Evolutionary conservation across 2,888 invertebrate genomes (phyloP), one percentile per base, ranked within the genome.

Genomic region (Polymixis lichenea): DNA sequence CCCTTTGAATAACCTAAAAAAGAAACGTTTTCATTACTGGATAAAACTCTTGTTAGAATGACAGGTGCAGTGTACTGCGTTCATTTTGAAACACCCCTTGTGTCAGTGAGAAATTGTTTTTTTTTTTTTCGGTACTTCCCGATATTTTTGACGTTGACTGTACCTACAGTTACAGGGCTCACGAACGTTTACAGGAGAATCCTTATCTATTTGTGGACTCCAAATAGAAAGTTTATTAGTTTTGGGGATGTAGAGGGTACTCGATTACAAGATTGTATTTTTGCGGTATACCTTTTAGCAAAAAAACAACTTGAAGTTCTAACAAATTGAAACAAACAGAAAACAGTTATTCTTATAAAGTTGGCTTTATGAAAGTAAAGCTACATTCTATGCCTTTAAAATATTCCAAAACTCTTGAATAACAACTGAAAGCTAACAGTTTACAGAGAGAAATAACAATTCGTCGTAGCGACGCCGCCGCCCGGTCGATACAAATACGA

Each of bases 191-290:
- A 49, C 62, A 56, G 15, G 7, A 38, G 60, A 53, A 51, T 66
- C 55, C 62, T 77, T 68, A 65, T 82, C 69, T 72, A 72, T 78
- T 70, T 56, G 53, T n/a, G 53, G 66, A 60, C 43, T 64, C 74
- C 62, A 78, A 78, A 71, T 74, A 68, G n/a, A 83, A 79, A 62
- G 67, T 83, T 72, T 82, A 83, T 83, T 69, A 25, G 62, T 61
- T 69, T 79, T 75, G 19, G 25, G 17, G 25, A 0, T n/a, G 43
- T 58, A 22, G 15, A 56, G 46, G 58, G 2, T 28, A 65, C 49
- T 60, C 65, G 55, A 66, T 80, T 76, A 80, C 58, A 8, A 75
- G 22, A 38, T 55, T 43, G 49, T 60, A 28, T 80, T 75, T 46
- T 58, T 58, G 17, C 28, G 28, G 58, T 17, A 17, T 5, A 28